Conservation (phyloP, 2,888 invertebrate genomes). For the Nomada hirtipes region DNA sequence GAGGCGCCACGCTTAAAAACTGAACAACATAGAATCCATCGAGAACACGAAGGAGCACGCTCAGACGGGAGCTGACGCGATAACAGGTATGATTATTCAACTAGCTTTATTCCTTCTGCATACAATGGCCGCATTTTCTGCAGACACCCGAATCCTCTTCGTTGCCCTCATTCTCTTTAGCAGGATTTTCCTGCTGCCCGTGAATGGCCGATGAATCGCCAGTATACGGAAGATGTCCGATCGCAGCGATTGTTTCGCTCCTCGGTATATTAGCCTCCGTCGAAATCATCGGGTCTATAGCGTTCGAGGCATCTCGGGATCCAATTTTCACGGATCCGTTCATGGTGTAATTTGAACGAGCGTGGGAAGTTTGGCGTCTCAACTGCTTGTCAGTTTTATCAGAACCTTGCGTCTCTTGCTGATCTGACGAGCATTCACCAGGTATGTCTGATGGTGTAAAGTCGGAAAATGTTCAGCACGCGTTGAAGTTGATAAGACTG, state of each 20-base stretch:
- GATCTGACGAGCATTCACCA: slow-evolving; percentile 51
- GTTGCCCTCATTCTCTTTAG: slow-evolving; percentile 10
- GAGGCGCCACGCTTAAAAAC: slow-evolving; percentile 5
- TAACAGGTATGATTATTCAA: slow-evolving; percentile 13
- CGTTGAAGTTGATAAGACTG: background rate
- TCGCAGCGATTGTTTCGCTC: slow-evolving; percentile 81
- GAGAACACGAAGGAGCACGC: slow-evolving; percentile 22
- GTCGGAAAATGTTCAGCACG: background rate
- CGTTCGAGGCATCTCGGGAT: slow-evolving; percentile 48
- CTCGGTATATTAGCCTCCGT: slow-evolving; percentile 71
- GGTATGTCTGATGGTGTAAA: slow-evolving; percentile 48
- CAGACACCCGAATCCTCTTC: slow-evolving; percentile 61
- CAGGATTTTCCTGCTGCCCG: background rate
- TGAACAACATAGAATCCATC: slow-evolving; percentile 48
- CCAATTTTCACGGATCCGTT: slow-evolving; percentile 63
- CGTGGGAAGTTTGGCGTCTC: slow-evolving; percentile 34
- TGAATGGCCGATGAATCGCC: slow-evolving; percentile 43
- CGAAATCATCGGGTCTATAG: slow-evolving; percentile 34
- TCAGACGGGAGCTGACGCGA: slow-evolving; percentile 4
- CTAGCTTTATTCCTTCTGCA: slow-evolving; percentile 38
- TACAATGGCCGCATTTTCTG: slow-evolving; percentile 77
- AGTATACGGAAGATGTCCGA: slow-evolving; percentile 73
- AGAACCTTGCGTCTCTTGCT: slow-evolving; percentile 51
- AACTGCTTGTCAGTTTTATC: slow-evolving; percentile 18
- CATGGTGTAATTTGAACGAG: slow-evolving; percentile 47